Evolutionary conservation across 2,888 invertebrate species (phyloP).

Genomic region (Blomia tropicalis): DNA sequence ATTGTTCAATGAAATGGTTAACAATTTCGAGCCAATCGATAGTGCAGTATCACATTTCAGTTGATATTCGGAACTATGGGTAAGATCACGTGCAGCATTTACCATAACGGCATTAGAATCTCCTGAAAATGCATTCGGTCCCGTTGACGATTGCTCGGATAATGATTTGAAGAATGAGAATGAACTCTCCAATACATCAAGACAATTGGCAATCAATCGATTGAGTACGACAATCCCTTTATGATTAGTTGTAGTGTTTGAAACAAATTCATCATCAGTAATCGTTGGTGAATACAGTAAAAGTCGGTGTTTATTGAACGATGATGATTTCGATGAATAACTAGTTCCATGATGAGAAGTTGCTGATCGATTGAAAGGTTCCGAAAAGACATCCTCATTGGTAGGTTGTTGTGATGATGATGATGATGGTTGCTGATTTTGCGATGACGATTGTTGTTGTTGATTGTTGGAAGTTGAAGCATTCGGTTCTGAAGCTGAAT

Average conservation of each 20-base stretch:
- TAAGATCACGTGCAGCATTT: conserved; percentile 8
- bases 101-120: conserved; percentile 32
- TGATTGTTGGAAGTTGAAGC: background rate
- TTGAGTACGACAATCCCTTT: conserved; percentile 15
- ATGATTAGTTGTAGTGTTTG: background rate
- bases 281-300: conserved; percentile 16
- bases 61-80: background rate
- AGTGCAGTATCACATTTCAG: conserved; percentile 40
- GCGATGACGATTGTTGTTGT: background rate
- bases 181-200: conserved; percentile 58
- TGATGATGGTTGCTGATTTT: background rate
- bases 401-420: background rate
- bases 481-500: background rate
- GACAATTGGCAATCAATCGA: conserved; percentile 29
- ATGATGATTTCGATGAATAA: background rate
- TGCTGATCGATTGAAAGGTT: background rate
- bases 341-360: background rate
- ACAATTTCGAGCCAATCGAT: conserved; percentile 48
- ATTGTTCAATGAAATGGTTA: conserved; percentile 54
- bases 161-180: conserved; percentile 35
- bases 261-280: background rate
- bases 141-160: conserved; percentile 6
- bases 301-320: conserved; percentile 18
- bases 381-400: background rate
- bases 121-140: conserved; percentile 36